Conservation (phyloP, 92 coral and sea anemone genomes). For the Palythoa caribaeorum region DNA sequence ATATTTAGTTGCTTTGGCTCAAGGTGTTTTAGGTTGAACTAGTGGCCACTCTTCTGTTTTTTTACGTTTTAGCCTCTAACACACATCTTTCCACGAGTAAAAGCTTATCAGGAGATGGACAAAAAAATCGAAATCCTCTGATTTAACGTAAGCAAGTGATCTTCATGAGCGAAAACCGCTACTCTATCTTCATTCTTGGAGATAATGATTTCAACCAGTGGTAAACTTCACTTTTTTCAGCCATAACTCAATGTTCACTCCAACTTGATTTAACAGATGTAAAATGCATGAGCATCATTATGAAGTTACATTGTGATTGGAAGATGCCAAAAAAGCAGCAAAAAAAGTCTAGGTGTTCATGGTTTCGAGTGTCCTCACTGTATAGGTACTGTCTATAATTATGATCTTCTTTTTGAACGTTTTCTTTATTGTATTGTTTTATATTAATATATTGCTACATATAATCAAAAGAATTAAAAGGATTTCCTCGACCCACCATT, state of each 20-base stretch:
- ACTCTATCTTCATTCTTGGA: slow-evolving; percentile 26
- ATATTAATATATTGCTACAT: no score
- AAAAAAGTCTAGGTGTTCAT: background rate
- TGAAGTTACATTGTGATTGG: background rate
- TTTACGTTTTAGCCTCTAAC: slow-evolving; percentile 22
- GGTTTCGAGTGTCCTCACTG: background rate
- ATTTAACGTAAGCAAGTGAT: slow-evolving; percentile 44
- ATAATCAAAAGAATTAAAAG: no score
- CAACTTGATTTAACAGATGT: background rate
- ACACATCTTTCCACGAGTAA: no score
- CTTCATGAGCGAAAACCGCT: slow-evolving; percentile 56
- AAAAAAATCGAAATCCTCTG: slow-evolving; percentile 63
- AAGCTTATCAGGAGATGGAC: slow-evolving; percentile 13
- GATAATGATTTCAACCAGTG: slow-evolving; percentile 42
- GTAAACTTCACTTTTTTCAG: background rate
- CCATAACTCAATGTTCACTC: background rate
- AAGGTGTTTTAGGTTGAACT: background rate
- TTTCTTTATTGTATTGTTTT: no score
- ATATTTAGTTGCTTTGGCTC: background rate
- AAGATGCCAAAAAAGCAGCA: background rate
- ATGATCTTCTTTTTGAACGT: no score
- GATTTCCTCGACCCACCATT: no score
- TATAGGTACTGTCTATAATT: background rate
- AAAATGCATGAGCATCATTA: background rate
- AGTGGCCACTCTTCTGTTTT: slow-evolving; percentile 44